Percentiles rank a stretch among this genome's conserved stretches.
Evolutionary conservation across 2,888 invertebrate species (phyloP).

Genomic region (Hemithea aestivaria): DNA sequence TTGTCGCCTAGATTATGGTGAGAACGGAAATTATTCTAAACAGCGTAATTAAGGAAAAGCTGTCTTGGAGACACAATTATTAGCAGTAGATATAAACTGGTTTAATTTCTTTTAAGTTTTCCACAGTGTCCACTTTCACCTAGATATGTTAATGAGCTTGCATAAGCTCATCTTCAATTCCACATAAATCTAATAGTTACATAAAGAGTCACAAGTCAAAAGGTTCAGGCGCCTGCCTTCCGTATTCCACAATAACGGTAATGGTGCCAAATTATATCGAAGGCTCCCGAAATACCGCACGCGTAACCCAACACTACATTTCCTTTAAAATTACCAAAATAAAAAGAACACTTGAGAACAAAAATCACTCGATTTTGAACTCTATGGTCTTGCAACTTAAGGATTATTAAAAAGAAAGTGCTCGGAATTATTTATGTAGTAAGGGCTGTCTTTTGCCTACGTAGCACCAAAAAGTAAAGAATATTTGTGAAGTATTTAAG

Average conservation of each 20-base stretch:
- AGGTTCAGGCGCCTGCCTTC: conserved; percentile 12
- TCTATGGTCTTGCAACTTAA: neutral
- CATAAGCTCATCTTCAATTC: neutral
- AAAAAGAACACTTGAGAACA: conserved; percentile 25
- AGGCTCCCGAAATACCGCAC: conserved; percentile 45
- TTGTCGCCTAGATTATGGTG: no score
- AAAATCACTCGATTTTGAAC: conserved; percentile 6
- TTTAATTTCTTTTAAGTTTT: no score
- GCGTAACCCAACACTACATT: conserved; percentile 62
- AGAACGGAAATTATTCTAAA: no score
- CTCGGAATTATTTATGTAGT: no score
- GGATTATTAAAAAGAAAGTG: neutral
- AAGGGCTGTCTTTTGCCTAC: conserved; percentile 36
- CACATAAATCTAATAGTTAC: conserved; percentile 1
- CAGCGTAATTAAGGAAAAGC: no score
- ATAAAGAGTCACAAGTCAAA: conserved; percentile 17
- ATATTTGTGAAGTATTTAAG: conserved; percentile 65
- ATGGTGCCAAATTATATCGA: conserved; percentile 46
- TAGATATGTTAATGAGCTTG: no score
- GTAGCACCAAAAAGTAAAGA: conserved; percentile 46
- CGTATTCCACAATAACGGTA: conserved; percentile 48
- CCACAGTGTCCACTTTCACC: no score
- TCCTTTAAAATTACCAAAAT: conserved; percentile 54
- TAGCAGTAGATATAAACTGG: no score
- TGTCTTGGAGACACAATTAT: no score